phyloP scores from a whole-genome alignment of 2,797 vertebrate species.

The Salarias fasciatus region DNA sequence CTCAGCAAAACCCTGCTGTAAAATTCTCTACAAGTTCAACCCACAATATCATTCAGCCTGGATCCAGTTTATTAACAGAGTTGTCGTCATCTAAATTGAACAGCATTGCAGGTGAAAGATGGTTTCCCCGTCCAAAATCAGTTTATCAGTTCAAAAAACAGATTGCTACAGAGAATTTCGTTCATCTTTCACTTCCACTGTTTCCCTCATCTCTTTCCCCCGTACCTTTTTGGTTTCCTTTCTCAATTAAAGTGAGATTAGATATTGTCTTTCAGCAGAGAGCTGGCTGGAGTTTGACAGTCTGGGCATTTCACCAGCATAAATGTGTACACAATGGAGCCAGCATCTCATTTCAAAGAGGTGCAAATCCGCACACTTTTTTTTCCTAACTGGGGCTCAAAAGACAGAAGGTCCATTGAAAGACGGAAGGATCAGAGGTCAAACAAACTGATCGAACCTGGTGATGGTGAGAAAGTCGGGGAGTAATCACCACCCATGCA shows the following conservation, averaged over 20 bases:
- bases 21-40: constrained; percentile 21
- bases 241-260: constrained; percentile 5
- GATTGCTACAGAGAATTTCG: background rate
- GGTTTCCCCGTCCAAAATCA: background rate
- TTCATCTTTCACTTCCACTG: background rate
- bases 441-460: constrained; percentile 46
- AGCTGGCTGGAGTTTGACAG: constrained; percentile 7
- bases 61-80: constrained; percentile 19
- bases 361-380: constrained; percentile 14
- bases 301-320: constrained; percentile 10
- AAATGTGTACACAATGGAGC: constrained; percentile 12
- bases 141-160: constrained; percentile 10
- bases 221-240: background rate
- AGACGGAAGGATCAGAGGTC: constrained; percentile 32
- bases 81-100: constrained; percentile 14
- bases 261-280: background rate
- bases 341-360: constrained; percentile 15
- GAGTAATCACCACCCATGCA: too few species aligned
- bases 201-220: background rate
- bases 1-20: constrained; percentile 60
- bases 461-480: too few species aligned
- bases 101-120: background rate
- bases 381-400: constrained; percentile 13
- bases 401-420: constrained; percentile 45
- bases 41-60: constrained; percentile 25